Evolutionary conservation across 2,797 vertebrate species (phyloP).

Genomic region (Chrysocyon brachyurus): DNA sequence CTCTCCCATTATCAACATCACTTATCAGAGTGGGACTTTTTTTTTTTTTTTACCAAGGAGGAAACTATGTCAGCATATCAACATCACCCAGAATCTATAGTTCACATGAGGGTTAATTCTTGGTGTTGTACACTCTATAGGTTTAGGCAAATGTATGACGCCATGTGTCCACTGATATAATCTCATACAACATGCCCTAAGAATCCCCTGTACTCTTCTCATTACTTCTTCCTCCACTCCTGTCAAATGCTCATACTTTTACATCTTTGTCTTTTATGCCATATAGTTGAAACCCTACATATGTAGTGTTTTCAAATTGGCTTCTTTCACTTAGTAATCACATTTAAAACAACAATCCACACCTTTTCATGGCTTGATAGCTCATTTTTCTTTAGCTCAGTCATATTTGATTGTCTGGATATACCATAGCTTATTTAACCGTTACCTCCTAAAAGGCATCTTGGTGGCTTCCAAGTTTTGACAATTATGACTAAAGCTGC

Average conservation of each 20-base stretch:
- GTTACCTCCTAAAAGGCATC: background rate
- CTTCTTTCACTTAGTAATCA: background rate
- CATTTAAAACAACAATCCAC: too few relatives aligned
- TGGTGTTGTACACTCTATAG: background rate
- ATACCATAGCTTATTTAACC: background rate
- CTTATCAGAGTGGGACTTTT: background rate
- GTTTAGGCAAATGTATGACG: background rate
- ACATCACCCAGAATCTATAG: background rate
- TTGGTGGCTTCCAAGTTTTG: background rate
- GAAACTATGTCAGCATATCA: too few relatives aligned
- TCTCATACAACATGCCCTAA: fast-evolving
- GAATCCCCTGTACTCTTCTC: background rate
- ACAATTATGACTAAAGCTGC: too few relatives aligned
- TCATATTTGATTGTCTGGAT: background rate
- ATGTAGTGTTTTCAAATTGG: background rate
- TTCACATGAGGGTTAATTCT: background rate
- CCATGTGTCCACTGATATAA: fast-evolving
- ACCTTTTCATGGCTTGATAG: background rate
- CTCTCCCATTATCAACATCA: background rate
- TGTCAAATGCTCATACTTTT: too few relatives aligned
- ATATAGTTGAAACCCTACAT: background rate
- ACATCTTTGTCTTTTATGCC: background rate
- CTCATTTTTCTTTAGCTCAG: background rate
- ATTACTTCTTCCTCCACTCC: too few relatives aligned
- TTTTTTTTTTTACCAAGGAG: background rate